Evolutionary conservation across 2,113 vertebrate species (phyloP).

Genomic region (Anser brachyrhynchus): DNA sequence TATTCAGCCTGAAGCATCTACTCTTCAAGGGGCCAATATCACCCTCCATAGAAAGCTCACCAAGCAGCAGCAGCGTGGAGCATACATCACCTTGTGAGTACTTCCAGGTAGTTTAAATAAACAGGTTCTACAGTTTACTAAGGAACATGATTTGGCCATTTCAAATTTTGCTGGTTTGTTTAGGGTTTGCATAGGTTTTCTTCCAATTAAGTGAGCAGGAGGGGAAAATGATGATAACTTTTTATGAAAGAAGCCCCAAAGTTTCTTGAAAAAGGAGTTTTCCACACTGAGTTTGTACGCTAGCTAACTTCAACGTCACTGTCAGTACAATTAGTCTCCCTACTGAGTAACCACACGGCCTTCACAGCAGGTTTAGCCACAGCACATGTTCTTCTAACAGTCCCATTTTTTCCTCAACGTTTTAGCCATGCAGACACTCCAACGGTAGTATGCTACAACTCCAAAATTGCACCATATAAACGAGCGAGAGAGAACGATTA

Average conservation of each 20-base stretch:
- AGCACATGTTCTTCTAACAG: fast-evolving
- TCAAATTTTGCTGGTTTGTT: not conserved
- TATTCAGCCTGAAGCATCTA: not conserved
- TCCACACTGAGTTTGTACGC: not conserved
- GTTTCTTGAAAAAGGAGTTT: not conserved
- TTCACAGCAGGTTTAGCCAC: fast-evolving
- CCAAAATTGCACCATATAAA: not conserved
- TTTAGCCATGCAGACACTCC: not conserved
- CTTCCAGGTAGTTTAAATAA: not conserved
- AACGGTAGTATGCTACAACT: not conserved
- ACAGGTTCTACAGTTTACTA: not conserved
- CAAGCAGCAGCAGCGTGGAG: not conserved
- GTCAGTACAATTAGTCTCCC: not conserved
- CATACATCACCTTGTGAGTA: not conserved
- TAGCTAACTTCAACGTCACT: not conserved
- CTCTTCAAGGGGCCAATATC: not conserved
- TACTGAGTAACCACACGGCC: fast-evolving
- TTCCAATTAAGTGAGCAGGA: not conserved
- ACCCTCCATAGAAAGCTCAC: not conserved
- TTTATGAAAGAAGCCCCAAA: not conserved
- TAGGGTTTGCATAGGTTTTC: not conserved
- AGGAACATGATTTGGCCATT: not conserved
- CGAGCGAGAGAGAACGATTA: not conserved
- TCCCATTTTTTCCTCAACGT: not conserved
- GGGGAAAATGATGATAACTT: not conserved